Conservation (phyloP, 2,888 invertebrate species). For the Dysmachus trigonus region DNA sequence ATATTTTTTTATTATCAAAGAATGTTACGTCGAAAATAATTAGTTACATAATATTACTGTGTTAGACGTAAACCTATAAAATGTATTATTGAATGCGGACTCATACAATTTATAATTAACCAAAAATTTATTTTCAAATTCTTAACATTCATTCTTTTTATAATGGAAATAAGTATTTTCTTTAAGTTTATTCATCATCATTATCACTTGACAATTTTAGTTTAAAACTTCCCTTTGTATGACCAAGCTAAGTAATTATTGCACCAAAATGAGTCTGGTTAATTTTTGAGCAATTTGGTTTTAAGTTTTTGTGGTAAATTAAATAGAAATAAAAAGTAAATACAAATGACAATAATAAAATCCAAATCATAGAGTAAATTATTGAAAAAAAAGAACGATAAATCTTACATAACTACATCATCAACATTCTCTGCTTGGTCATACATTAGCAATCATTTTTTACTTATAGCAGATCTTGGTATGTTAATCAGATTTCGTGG, state of each 20-base stretch:
- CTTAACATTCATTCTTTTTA: background rate
- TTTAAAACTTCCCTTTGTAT: background rate
- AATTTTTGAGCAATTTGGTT: background rate
- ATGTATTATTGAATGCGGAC: background rate
- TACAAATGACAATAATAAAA: background rate
- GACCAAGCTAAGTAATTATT: background rate
- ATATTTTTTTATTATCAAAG: background rate
- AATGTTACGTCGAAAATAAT: background rate
- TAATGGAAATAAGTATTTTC: background rate
- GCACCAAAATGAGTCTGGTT: background rate
- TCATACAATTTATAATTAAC: background rate
- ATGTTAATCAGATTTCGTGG: slow-evolving; percentile 58
- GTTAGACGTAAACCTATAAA: background rate
- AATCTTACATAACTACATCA: slow-evolving; percentile 48
- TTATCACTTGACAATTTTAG: background rate
- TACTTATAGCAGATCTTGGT: slow-evolving; percentile 46
- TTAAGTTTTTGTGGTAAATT: background rate
- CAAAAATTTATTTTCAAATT: background rate
- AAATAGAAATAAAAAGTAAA: background rate
- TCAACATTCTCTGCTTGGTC: slow-evolving; percentile 43
- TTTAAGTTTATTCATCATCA: background rate
- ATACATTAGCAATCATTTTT: slow-evolving; percentile 52
- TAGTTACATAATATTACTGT: background rate
- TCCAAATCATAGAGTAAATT: background rate
- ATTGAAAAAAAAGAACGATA: background rate